Evolutionary conservation across 2,113 vertebrate species (phyloP).

Genomic region (Boleophthalmus pectinirostris): DNA sequence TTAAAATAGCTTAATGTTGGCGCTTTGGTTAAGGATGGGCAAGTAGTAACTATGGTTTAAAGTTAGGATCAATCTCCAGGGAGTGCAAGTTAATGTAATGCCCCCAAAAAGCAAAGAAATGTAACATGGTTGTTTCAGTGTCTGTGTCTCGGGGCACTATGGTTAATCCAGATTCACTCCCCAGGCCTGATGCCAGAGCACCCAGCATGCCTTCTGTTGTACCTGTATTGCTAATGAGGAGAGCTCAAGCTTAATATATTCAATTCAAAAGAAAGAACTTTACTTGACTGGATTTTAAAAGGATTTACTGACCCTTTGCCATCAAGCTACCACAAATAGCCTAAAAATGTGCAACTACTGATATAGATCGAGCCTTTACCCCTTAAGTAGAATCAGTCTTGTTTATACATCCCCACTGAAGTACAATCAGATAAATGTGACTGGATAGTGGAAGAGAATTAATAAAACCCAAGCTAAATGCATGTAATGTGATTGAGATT

Average conservation of each 20-base stretch:
- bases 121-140: constrained; percentile 11
- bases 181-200: constrained; percentile 5
- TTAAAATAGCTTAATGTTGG: too few species aligned
- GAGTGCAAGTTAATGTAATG: neutral
- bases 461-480: constrained; percentile 42
- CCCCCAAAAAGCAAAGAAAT: too few species aligned
- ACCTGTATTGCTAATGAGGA: neutral
- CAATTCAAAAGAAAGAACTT: neutral
- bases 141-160: neutral
- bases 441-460: constrained; percentile 31
- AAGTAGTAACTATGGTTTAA: neutral
- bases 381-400: neutral
- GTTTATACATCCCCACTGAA: constrained; percentile 17
- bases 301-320: too few species aligned
- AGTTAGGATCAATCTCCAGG: neutral
- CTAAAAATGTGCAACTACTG: too few species aligned
- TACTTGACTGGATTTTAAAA: neutral
- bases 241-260: neutral
- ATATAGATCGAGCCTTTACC: neutral
- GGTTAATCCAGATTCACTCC: constrained; percentile 35
- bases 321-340: too few species aligned
- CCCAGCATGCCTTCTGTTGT: constrained; percentile 20
- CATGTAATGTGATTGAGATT: constrained; percentile 62
- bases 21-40: neutral
- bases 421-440: constrained; percentile 43